Base-by-base conservation (phyloP, 2,113 vertebrate species). In the Brachyhypopomus occidentalis region DNA sequence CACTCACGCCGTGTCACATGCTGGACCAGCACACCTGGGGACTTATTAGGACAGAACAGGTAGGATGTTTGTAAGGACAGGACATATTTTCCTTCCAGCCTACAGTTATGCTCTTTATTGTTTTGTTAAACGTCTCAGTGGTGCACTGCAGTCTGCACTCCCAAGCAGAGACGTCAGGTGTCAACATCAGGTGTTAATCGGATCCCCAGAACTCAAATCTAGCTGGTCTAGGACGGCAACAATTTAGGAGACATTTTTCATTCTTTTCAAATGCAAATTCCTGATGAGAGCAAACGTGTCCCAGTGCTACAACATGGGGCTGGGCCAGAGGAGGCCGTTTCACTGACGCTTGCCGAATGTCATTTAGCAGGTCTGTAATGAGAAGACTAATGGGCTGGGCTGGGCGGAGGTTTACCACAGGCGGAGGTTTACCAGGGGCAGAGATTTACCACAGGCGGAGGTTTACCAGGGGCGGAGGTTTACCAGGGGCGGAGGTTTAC, bases 341-440 rank as follows among this genome's bases (percentile, higher is more conserved):
- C 66, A 82, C 52, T 27, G 48, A 72, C 60, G 75, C 85, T 84
- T 84, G 79, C 36, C 79, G 82, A 84, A 84, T 83, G 89, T 89
- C 48, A 84, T 90, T 91, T 87, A 85, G 78, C 85, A 88, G 62
- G 62, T 82, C 34, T 63, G 73, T 87, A 90, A 92, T 91, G 88
- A 90, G 84, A 89, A 87, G 78, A 84, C 83, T n/a, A n/a, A n/a
- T n/a, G n/a, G n/a, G n/a, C n/a, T n/a, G n/a, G n/a, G n/a, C n/a
- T n/a, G n/a, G 30, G 30, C 3, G 30, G 30, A 30, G 30, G 30
- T 30, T 30, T 30, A 30, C 30, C 1, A 30, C 30, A 3, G 30
- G 30, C 2, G 30, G 30, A 30, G 30, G 30, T 30, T 30, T 4
- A 41, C 41, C 41, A 6, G 0, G 41, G 41, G 41, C 5, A 4